Evolutionary conservation across 2,797 vertebrate species (phyloP).

Genomic region (Cetoscarus ocellatus): DNA sequence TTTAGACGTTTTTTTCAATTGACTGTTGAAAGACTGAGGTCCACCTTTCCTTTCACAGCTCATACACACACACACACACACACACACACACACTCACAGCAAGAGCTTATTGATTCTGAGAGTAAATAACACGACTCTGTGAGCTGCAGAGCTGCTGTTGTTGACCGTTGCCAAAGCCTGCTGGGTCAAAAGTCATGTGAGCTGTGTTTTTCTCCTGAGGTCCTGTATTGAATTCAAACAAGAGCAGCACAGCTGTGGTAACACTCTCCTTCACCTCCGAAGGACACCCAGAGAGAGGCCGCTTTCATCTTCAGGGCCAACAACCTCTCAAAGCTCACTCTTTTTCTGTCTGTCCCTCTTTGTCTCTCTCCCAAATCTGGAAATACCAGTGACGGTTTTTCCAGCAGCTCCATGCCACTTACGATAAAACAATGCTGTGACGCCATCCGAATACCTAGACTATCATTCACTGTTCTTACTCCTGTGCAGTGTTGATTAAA

Average conservation of each 20-base stretch:
- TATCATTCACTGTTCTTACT: not conserved
- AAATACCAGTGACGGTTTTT: slow-evolving; percentile 19
- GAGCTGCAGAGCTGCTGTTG: slow-evolving; percentile 72
- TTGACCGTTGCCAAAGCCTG: slow-evolving; percentile 75
- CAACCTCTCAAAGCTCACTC: slow-evolving; percentile 51
- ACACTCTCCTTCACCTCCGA: slow-evolving; percentile 77
- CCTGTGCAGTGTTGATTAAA: not conserved
- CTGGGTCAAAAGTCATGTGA: slow-evolving; percentile 76
- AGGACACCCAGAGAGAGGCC: slow-evolving; percentile 71
- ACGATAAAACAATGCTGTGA: slow-evolving; percentile 27
- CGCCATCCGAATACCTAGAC: slow-evolving; percentile 30
- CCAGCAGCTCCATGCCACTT: slow-evolving; percentile 14
- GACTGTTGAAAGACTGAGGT: slow-evolving; percentile 15
- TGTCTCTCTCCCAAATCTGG: slow-evolving; percentile 35
- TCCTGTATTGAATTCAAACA: slow-evolving; percentile 81
- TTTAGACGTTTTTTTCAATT: slow-evolving; percentile 30
- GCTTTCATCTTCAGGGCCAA: slow-evolving; percentile 76
- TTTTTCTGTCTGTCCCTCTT: slow-evolving; percentile 12
- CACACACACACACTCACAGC: slow-evolving; percentile 47
- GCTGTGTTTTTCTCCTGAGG: slow-evolving; percentile 74
- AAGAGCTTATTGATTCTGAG: slow-evolving; percentile 75
- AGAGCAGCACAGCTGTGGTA: slow-evolving; percentile 82
- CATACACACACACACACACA: slow-evolving; percentile 48
- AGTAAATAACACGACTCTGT: slow-evolving; percentile 71
- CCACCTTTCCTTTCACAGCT: slow-evolving; percentile 57